Conservation (phyloP, 2,797 vertebrate species). For the Eptatretus atami region DNA sequence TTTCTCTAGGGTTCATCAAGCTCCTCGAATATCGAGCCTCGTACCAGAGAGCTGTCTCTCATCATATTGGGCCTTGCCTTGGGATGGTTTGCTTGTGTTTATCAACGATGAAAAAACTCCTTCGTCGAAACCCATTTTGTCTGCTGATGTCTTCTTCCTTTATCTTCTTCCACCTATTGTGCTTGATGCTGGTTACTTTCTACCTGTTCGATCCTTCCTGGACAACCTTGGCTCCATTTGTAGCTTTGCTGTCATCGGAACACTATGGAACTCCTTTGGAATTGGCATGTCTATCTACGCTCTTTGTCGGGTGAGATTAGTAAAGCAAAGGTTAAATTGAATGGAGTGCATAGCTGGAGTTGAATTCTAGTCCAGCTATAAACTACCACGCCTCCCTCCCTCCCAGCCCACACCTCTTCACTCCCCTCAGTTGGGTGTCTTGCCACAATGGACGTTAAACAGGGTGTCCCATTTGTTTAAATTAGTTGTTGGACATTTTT, state of each 20-base stretch:
- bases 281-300: slow-evolving; percentile 60
- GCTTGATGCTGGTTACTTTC: slow-evolving; percentile 47
- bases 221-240: slow-evolving; percentile 81
- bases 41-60: slow-evolving; percentile 87
- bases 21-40: slow-evolving; percentile 43
- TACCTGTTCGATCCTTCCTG: slow-evolving; percentile 64
- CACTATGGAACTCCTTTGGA: slow-evolving; percentile 69
- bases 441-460: no score
- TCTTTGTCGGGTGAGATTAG: slow-evolving; percentile 35
- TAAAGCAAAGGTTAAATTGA: no score
- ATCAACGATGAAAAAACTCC: slow-evolving; percentile 58
- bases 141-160: slow-evolving; percentile 30
- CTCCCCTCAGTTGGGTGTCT: no score
- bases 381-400: no score
- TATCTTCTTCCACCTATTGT: slow-evolving; percentile 31
- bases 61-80: slow-evolving; percentile 67
- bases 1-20: slow-evolving; percentile 42
- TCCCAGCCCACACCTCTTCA: no score
- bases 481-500: no score
- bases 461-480: no score
- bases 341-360: no score
- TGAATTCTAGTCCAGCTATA: no score
- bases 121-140: slow-evolving; percentile 29
- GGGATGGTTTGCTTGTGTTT: slow-evolving; percentile 49
- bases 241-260: slow-evolving; percentile 70